Evolutionary conservation across 2,888 invertebrate genomes (phyloP), one percentile per base, ranked within the genome.

Genomic region (Sympetrum striolatum): DNA sequence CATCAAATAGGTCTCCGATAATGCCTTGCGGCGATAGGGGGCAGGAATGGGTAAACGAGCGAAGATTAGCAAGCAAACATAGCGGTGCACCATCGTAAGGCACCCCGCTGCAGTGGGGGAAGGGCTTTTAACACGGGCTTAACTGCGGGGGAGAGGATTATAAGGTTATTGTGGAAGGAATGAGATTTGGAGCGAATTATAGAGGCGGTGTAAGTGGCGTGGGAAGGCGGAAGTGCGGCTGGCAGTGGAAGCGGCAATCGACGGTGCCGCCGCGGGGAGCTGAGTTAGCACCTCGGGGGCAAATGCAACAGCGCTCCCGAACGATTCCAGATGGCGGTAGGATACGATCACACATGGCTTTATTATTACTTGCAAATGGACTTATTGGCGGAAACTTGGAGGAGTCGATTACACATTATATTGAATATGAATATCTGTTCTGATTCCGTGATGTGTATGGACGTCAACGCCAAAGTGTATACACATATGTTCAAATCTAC

Each of bases 31-130:
- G 82, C 31, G 25, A 6, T 44, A 0, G 53, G 25, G 53, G n/a
- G 81, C n/a, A 37, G 48, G 82, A 53, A 25, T 22, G 5, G 15
- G 15, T 15, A 58, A 35, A 31, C 53, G 25, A 44, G 25, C 37
- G 12, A 31, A 53, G 82, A 82, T 82, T 82, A 58, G 58, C 58
- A 58, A 58, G 82, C 58, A 82, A 82, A 82, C 53, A 82, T 58
- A 82, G 82, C 82, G 82, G 82, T 58, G 73, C 73, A 73, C 73
- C 73, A 12, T 31, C 73, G 31, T 73, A 1, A 73, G 73, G 73
- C 73, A 73, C n/a, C n/a, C 31, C 73, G 73, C 73, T 25, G 73
- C 14, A 73, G 12, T 4, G 8, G n/a, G 22, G n/a, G 64, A n/a
- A 12, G 73, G 73, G 10, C 73, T 73, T 73, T 73, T 73, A n/a